Evolutionary conservation across 2,888 invertebrate species (phyloP).

Genomic region (Euphydryas editha): DNA sequence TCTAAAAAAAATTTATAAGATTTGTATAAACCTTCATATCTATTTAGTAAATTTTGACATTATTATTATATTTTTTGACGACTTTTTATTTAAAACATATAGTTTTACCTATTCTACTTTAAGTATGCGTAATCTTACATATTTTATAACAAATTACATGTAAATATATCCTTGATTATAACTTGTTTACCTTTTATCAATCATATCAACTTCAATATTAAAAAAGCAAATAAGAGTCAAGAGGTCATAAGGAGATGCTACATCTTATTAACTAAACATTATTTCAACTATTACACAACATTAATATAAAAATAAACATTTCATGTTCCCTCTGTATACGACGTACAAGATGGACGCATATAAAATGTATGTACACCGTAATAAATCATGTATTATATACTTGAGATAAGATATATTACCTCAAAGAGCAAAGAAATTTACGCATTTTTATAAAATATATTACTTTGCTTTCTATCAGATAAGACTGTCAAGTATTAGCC

Average conservation of each 20-base stretch:
- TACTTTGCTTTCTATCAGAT: no score
- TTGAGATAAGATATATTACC: background rate
- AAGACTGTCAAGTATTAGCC: no score
- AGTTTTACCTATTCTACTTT: no score
- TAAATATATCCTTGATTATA: background rate
- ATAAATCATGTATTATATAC: background rate
- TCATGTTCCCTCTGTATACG: background rate
- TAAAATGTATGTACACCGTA: background rate
- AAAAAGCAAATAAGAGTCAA: background rate
- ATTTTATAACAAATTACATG: background rate
- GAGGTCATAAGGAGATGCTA: background rate
- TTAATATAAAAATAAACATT: background rate
- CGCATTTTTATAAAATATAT: background rate
- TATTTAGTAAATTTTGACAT: no score
- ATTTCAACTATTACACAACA: background rate
- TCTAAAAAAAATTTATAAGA: no score
- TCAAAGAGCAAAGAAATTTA: background rate
- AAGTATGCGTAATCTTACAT: no score
- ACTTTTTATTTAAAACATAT: no score
- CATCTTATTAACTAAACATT: background rate
- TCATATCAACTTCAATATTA: background rate
- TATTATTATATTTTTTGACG: no score
- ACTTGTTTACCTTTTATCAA: background rate
- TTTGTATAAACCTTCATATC: no score
- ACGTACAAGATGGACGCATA: background rate